Percentiles rank a stretch among this genome's conserved stretches.
Evolutionary conservation across 2,888 invertebrate species (phyloP).

Genomic region (Carterocephalus palaemon): DNA sequence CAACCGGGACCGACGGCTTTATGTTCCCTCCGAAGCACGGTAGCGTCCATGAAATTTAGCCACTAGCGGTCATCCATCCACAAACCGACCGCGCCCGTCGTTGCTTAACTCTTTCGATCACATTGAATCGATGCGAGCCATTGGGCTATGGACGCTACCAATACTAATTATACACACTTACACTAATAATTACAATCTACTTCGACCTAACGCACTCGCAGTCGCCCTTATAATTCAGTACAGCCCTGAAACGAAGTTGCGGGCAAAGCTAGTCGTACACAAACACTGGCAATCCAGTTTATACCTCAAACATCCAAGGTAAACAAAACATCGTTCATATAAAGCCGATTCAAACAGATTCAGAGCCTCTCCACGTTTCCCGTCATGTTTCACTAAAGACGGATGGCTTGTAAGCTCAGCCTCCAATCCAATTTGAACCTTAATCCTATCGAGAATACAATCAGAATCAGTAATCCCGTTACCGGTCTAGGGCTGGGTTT

Average conservation of each 20-base stretch:
- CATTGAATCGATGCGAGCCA: too few relatives aligned
- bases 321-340: constrained; percentile 5
- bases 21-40: too few relatives aligned
- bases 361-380: constrained; percentile 1
- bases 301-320: constrained; percentile 9
- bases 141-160: too few relatives aligned
- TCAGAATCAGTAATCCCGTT: constrained; percentile 21
- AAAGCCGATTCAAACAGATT: constrained; percentile 14
- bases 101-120: too few relatives aligned
- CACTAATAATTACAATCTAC: neutral
- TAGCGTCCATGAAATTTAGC: too few relatives aligned
- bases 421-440: constrained; percentile 18
- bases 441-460: constrained; percentile 23
- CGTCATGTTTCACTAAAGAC: constrained; percentile 21
- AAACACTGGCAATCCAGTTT: neutral
- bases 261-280: neutral
- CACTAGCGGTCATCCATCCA: too few relatives aligned
- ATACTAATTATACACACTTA: constrained; percentile 1
- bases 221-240: neutral
- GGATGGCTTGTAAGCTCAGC: constrained; percentile 7
- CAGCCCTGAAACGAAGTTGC: neutral
- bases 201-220: constrained; percentile 1
- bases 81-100: too few relatives aligned
- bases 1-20: too few relatives aligned
- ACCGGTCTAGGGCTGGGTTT: constrained; percentile 7